phyloP scores from a whole-genome alignment of 2,888 invertebrate genomes.

The Cenopis cana region DNA sequence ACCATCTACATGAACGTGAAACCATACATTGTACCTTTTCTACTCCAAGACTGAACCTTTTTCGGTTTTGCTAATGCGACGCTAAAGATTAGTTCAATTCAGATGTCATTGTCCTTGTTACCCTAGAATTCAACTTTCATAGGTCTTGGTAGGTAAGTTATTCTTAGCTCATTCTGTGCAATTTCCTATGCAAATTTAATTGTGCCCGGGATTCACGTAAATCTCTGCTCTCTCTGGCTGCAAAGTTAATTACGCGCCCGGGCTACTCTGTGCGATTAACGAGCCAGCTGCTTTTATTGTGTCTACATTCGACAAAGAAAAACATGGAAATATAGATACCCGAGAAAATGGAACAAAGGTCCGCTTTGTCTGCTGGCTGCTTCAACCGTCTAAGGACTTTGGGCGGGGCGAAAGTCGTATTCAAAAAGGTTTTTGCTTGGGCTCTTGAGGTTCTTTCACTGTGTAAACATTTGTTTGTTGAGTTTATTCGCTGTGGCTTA shows the following conservation, averaged over 20 bases:
- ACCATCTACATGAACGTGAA: too few relatives aligned
- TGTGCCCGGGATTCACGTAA: conserved; percentile 82
- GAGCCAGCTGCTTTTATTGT: conserved; percentile 76
- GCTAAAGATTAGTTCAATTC: neutral
- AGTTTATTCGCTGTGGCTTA: neutral
- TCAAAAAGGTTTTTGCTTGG: conserved; percentile 17
- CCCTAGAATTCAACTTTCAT: conserved; percentile 74
- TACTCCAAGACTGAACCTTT: too few relatives aligned
- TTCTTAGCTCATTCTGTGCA: conserved; percentile 80
- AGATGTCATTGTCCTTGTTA: conserved; percentile 47
- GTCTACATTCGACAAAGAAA: conserved; percentile 75
- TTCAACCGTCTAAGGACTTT: conserved; percentile 20
- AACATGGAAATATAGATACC: conserved; percentile 48
- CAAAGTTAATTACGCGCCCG: conserved; percentile 81
- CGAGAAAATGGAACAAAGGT: conserved; percentile 32
- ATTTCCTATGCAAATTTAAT: conserved; percentile 85
- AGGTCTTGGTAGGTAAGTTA: conserved; percentile 65
- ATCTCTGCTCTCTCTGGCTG: conserved; percentile 77
- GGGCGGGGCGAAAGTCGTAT: conserved; percentile 19
- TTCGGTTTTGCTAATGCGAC: neutral
- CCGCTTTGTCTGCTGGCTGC: conserved; percentile 32
- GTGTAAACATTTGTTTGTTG: conserved; percentile 1
- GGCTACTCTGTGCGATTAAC: conserved; percentile 78
- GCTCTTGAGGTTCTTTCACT: conserved; percentile 23
- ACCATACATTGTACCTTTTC: too few relatives aligned